Conservation (phyloP, 1,140 invertebrate genomes). For the Frieseomelitta varia region DNA sequence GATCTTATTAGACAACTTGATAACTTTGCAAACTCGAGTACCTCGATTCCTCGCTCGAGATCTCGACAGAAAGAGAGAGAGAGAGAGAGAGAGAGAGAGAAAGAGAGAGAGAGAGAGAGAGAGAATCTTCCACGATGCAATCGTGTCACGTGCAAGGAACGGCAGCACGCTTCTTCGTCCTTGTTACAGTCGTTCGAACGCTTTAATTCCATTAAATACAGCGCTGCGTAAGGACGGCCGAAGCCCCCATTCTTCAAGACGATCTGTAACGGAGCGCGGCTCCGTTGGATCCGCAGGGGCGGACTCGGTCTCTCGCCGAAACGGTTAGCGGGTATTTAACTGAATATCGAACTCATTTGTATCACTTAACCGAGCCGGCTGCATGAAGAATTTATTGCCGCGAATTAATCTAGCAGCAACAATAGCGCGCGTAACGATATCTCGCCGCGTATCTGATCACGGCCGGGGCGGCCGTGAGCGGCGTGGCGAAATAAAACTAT, state of each 20-base stretch:
- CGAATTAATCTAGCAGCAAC: constrained; percentile 53
- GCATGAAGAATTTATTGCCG: constrained; percentile 50
- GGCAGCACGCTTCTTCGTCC: background rate
- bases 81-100: too few relatives aligned
- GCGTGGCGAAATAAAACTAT: constrained; percentile 53
- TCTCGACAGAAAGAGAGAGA: too few relatives aligned
- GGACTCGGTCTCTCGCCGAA: constrained; percentile 48
- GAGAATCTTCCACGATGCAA: constrained; percentile 12
- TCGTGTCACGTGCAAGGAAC: background rate
- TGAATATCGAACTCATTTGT: constrained; percentile 55
- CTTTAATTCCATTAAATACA: constrained; percentile 66
- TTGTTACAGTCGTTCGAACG: constrained; percentile 29
- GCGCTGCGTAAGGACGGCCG: constrained; percentile 34
- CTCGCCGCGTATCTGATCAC: constrained; percentile 48
- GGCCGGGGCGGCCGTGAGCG: constrained; percentile 21
- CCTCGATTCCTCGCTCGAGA: too few relatives aligned
- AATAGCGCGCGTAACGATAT: constrained; percentile 57
- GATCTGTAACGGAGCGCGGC: constrained; percentile 29
- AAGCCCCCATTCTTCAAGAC: constrained; percentile 46
- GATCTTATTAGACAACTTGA: background rate
- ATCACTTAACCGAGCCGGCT: constrained; percentile 43
- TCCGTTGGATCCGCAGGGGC: constrained; percentile 36
- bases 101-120: too few relatives aligned
- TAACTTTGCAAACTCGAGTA: background rate
- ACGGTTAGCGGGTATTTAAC: constrained; percentile 53